phyloP scores from a whole-genome alignment of 35 echinoderm and acorn worm genomes.

The Apostichopus japonicus region DNA sequence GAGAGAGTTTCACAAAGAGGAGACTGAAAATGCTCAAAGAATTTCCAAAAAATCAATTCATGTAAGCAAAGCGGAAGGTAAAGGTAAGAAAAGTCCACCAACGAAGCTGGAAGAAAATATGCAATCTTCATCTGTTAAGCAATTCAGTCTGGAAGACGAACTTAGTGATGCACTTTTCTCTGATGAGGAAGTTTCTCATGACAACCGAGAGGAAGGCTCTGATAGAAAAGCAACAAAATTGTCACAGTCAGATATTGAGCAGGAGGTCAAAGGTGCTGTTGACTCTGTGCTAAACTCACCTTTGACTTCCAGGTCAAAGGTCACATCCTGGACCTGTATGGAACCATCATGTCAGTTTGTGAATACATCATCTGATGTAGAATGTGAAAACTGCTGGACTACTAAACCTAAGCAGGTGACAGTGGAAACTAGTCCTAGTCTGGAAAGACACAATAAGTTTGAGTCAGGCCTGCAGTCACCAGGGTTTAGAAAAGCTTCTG shows the following conservation, averaged over 20 bases:
- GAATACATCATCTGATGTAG: slow-evolving; percentile 17
- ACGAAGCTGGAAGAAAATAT: background rate
- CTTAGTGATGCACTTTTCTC: slow-evolving; percentile 19
- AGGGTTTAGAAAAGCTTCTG: slow-evolving; percentile 1
- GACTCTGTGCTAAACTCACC: background rate
- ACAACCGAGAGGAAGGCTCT: background rate
- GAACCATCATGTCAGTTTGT: slow-evolving; percentile 43
- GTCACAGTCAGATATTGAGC: background rate
- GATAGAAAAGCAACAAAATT: background rate
- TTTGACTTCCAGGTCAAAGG: background rate
- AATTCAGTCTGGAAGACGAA: background rate
- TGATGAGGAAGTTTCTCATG: background rate
- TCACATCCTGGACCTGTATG: slow-evolving; percentile 26
- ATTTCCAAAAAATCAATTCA: too few relatives aligned
- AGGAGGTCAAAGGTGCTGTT: slow-evolving; percentile 15
- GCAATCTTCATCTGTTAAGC: background rate
- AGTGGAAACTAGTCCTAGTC: background rate
- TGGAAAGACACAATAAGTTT: background rate
- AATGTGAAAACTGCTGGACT: slow-evolving; percentile 56
- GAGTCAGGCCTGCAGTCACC: background rate
- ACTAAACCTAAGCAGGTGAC: background rate
- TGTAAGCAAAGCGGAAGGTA: background rate
- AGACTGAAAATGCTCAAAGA: too few relatives aligned
- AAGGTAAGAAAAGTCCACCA: background rate
- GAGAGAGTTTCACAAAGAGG: background rate